Base-by-base conservation (phyloP, 2,797 vertebrate genomes). In the Gastrophryne carolinensis region DNA sequence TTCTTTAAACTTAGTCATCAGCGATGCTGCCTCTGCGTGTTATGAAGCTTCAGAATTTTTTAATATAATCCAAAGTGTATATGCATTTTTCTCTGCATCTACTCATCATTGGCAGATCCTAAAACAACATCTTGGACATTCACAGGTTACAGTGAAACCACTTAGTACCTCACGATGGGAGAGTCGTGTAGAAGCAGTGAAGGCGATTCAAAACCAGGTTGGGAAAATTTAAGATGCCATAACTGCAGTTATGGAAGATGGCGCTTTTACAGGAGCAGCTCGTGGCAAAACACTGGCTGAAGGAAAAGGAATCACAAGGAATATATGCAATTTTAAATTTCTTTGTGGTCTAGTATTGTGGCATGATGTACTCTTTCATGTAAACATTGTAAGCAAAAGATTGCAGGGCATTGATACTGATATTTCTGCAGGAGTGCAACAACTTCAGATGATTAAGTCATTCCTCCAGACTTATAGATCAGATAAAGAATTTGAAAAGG, bases 161-260 rank as follows among this genome's bases (percentile, higher is more conserved):
- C 49, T 13, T 12, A 64, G 26, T 44, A 29, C 21, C 26, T 17
- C 3, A 34, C 39, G 50, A 54, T 47, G 35, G 61, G 37, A 32
- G 37, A 44, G 60, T 73, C 52, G 34, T 11, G 24, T 41, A 27
- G 53, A 66, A 34, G 37, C 3, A 3, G 11, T 65, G 30, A 29
- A 34, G 19, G 3, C 27, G 23, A 56, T 64, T 15, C 21, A n/a
- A 29, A 11, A 73, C n/a, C 58, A 54, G 41, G n/a, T 29, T 66
- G 63, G 44, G 26, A 50, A 66, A 66, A n/a, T 71, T 29, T 44
- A 60, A 41, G 70, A 39, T 64, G 32, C 58, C 34, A n/a, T 73
- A 30, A 39, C 17, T 65, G 27, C 52, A 23, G 49, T 52, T 19
- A 52, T 52, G 49, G 57, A 53, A 17, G 64, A 24, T 68, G 10